phyloP scores from a whole-genome alignment of 2,888 invertebrate species.

The Eilema depressum region DNA sequence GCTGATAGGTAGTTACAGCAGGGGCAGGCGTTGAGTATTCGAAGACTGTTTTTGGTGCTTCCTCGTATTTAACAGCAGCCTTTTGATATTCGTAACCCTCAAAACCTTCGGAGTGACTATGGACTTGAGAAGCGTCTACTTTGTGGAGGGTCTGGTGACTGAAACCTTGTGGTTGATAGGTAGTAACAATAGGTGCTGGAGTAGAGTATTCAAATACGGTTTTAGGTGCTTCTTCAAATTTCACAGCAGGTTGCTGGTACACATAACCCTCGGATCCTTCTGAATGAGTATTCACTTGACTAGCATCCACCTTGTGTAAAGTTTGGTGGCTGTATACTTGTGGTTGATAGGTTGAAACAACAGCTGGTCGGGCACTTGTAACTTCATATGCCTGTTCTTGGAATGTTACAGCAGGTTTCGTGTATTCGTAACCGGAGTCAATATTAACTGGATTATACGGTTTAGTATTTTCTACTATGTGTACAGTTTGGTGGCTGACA shows the following conservation, averaged over 20 bases:
- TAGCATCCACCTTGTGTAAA: slow-evolving; percentile 67
- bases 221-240: slow-evolving; percentile 47
- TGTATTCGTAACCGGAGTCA: slow-evolving; percentile 57
- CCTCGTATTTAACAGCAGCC: slow-evolving; percentile 64
- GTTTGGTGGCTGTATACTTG: slow-evolving; percentile 71
- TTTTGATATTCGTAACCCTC: slow-evolving; percentile 69
- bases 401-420: slow-evolving; percentile 46
- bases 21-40: slow-evolving; percentile 67
- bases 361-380: slow-evolving; percentile 60
- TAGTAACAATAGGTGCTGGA: slow-evolving; percentile 60
- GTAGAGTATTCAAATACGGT: slow-evolving; percentile 16
- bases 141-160: slow-evolving; percentile 73
- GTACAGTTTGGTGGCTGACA: slow-evolving; percentile 72
- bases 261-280: slow-evolving; percentile 37
- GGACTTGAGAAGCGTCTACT: slow-evolving; percentile 66
- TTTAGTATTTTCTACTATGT: slow-evolving; percentile 64
- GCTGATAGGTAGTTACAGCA: slow-evolving; percentile 65
- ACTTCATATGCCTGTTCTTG: slow-evolving; percentile 57
- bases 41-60: slow-evolving; percentile 63
- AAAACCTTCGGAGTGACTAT: slow-evolving; percentile 58
- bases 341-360: slow-evolving; percentile 67
- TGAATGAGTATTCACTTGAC: slow-evolving; percentile 64
- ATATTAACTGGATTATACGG: slow-evolving; percentile 57
- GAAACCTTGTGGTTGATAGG: slow-evolving; percentile 69
- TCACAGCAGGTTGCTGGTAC: slow-evolving; percentile 39